These are phyloP conservation scores for Bombus fervidus DNA, from an alignment of 1,140 invertebrate genomes.

Conservation along the genomic window DNA sequence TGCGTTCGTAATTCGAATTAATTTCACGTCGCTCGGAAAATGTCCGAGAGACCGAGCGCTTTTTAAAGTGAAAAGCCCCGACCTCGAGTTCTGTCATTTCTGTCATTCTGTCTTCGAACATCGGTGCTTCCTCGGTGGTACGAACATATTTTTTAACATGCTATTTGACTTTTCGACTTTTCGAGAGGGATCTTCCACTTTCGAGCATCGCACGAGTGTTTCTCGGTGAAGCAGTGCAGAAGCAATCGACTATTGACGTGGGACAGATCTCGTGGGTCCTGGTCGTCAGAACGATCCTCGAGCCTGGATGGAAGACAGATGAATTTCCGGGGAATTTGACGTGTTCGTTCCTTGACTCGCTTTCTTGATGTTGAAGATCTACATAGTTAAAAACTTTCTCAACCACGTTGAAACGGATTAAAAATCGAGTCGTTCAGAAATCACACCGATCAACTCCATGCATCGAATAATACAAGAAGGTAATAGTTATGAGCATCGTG, in stretches of 20 bases:
- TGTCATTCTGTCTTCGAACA: background rate
- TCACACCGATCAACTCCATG: too few species aligned
- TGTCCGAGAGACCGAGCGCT: background rate
- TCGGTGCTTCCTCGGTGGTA: slow-evolving; percentile 7
- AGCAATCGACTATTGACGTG: slow-evolving; percentile 17
- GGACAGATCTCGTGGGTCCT: slow-evolving; percentile 20
- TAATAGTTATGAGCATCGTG: too few species aligned
- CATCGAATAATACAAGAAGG: too few species aligned
- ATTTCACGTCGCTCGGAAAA: slow-evolving; percentile 19
- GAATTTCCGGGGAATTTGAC: background rate
- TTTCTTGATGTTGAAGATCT: too few species aligned
- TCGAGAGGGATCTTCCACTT: slow-evolving; percentile 37
- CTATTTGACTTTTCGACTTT: slow-evolving; percentile 29
- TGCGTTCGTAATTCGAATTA: slow-evolving; percentile 18
- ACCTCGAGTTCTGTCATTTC: background rate
- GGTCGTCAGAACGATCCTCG: background rate
- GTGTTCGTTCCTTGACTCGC: background rate
- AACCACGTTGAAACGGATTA: too few species aligned
- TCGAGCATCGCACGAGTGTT: slow-evolving; percentile 50
- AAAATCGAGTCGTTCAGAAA: background rate
- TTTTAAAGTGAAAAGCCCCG: background rate
- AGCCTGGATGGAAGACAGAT: slow-evolving; percentile 11
- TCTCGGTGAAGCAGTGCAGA: slow-evolving; percentile 64
- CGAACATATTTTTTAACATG: slow-evolving; percentile 47
- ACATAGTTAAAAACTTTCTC: background rate